phyloP scores from a whole-genome alignment of 2,113 vertebrate genomes.

The Mohoua ochrocephala region DNA sequence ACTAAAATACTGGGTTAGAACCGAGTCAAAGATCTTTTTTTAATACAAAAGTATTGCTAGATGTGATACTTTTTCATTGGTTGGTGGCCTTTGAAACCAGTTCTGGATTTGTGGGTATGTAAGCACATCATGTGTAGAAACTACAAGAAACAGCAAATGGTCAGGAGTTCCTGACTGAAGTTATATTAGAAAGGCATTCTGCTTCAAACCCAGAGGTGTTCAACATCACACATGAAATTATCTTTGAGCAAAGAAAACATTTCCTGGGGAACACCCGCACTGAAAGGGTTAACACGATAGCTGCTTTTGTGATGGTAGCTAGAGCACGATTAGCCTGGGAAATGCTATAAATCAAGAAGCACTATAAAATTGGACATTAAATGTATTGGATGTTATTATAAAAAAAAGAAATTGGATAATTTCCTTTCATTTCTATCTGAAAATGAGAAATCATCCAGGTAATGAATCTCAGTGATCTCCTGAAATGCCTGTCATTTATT shows the following conservation, averaged over 20 bases:
- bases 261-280: neutral
- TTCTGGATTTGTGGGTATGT: neutral
- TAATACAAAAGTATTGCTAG: neutral
- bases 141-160: neutral
- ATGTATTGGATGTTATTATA: constrained; percentile 58
- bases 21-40: neutral
- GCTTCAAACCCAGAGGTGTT: neutral
- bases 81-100: neutral
- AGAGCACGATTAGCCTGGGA: constrained; percentile 1
- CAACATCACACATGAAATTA: neutral
- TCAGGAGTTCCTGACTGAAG: neutral
- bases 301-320: neutral
- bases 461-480: constrained; percentile 64
- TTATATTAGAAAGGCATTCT: neutral
- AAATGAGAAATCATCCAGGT: constrained; percentile 69
- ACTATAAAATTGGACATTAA: constrained; percentile 63
- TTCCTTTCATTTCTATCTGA: constrained; percentile 70
- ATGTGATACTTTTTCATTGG: neutral
- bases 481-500: constrained; percentile 57
- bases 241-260: neutral
- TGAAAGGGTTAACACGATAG: constrained; percentile 23
- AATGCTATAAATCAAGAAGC: constrained; percentile 64
- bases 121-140: neutral
- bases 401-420: constrained; percentile 68
- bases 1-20: neutral